Evolutionary conservation across 2,797 vertebrate species (phyloP), one percentile per base, ranked within the genome.

Genomic region (Hapalemur alaotrensis): DNA sequence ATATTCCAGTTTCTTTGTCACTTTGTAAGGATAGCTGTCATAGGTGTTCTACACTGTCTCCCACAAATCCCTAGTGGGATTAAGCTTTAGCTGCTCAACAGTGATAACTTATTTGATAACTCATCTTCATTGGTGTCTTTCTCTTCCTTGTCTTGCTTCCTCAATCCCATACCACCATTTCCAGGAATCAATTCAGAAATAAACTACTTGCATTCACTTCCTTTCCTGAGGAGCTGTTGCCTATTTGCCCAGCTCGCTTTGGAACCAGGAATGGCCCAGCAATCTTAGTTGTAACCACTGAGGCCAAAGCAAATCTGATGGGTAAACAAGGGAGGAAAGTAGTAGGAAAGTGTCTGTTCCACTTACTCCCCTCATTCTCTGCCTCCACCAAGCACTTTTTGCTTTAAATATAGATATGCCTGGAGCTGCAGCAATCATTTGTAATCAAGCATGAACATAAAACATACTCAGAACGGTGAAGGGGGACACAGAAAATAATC

Each of bases 301-400:
- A 89, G 32, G 5, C 8, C 18, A 41, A 67, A 67, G 52, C 48
- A 85, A 61, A 75, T 14, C 50, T 41, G 25, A 46, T 38, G 11
- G 2, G 1, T 12, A 12, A 57, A 63, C 52, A 88, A 75, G 11
- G 30, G 25, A 69, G 17, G 10, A 46, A 35, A 22, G 35, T 18
- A 17, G 4, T 41, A 2, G 15, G 9, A 23, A 91, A 18, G 5
- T 14, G 20, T 72, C 6, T 88, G 7, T 65, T 72, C 17, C 18
- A 61, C 4, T 38, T 32, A 23, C 11, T 59, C 0, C 2, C 4
- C 3, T 5, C 3, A 2, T 35, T 79, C 32, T 30, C n/a, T 4
- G 7, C 0, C 8, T 52, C 25, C 15, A 7, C 10, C 25, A 61
- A 50, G 17, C 0, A 43, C 7, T 72, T 65, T 57, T 46, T 41